Evolutionary conservation across 1,140 invertebrate species (phyloP), one percentile per base, ranked within the genome.

Genomic region (Drosophila elegans): DNA sequence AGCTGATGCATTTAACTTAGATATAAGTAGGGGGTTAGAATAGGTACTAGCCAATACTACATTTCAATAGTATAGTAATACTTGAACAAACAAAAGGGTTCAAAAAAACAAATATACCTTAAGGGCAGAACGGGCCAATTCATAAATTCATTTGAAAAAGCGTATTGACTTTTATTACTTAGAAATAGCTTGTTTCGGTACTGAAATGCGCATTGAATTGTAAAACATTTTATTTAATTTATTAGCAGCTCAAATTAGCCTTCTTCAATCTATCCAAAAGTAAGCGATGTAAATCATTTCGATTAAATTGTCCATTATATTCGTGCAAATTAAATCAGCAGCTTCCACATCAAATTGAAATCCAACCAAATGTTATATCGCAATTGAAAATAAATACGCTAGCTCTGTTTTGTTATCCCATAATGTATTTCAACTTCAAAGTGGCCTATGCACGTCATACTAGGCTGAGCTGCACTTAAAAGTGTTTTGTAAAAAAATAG

Each of bases 401-500:
- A 54, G 62, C 45, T 57, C 38, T 39, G 48, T 62, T 52, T 44
- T 39, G 36, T 74, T 85, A 84, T 66, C 59, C 68, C 38, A 42
- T 69, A 78, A 74, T 69, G 38, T 59, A 54, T 72, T 72, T 86
- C 78, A 67, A 48, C 67, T 68, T 29, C 54, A 51, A 74, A 81
- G 64, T 64, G 64, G 82, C 62, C 74, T 64, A 61, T 25, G 56
- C 16, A 48, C 80, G 61, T 78, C 64, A 72, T 21, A 61, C 39
- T 63, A 32, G 13, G 63, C 45, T 86, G 63, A 85, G 83, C 78
- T 71, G 48, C 57, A 78, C 69, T 85, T 88, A 78, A 81, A 74
- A 81, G 54, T 7, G 52, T 60, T 74, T 86, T 86, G 69, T 59
- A 55, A 68, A 41, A 44, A 78, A 86, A 85, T 71, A 67, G 56